Base-by-base conservation (phyloP, 2,113 vertebrate species). In the Coreoperca whiteheadi region DNA sequence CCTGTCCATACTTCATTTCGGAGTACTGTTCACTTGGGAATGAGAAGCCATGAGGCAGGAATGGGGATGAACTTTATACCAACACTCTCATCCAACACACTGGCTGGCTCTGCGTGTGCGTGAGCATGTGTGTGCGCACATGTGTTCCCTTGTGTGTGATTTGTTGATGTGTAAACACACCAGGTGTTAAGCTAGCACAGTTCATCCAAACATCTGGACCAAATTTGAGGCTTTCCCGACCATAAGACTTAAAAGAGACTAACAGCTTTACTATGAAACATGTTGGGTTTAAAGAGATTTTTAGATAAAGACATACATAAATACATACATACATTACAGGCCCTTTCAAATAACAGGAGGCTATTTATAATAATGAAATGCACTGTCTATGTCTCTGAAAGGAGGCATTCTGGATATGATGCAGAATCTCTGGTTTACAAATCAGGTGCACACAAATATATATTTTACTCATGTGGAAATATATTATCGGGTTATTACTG, bases 1-100 rank as follows among this genome's bases (percentile, higher is more conserved):
- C 94, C 75, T 78, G 82, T 88, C 92, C 92, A 94, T 85, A 91
- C 92, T 81, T 92, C 81, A 86, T 92, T 86, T 92, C 84, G 89
- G 79, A 89, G 73, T 83, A 64, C 84, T 65, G 80, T 80, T 92
- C 81, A 71, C 64, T 88, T 88, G 87, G 88, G 79, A 74, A 85
- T 63, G 78, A 76, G 74, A 39, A 89, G 73, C 77, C 72, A 85
- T 30, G 71, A 89, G 86, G 86, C 30, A 32, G 82, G 78, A 71
- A 83, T 74, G 30, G 53, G 64, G 82, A n/a, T 30, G 75, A 87
- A 87, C 85, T 90, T 84, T 87, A 89, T 63, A 82, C 70, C 61
- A 83, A 65, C 69, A 67, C 64, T 71, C 78, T 87, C 41, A 80
- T 86, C 72, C 51, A 85, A 84, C 73, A 83, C 30, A 74, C 81